phyloP scores from a whole-genome alignment of 2,888 invertebrate genomes.

The Biston stratarius region DNA sequence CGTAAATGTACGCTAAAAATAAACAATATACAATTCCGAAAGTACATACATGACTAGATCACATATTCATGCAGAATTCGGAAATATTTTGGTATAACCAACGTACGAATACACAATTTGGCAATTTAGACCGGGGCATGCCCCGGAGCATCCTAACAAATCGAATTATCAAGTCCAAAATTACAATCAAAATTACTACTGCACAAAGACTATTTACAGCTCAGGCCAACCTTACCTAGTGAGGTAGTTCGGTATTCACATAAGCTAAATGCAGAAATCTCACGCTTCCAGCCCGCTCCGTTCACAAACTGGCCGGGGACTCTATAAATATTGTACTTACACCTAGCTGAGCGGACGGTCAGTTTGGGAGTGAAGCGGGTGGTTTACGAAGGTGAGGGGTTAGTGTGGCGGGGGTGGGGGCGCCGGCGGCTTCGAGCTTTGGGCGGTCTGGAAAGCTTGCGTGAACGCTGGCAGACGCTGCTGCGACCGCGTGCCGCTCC shows the following conservation, averaged over 20 bases:
- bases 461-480: conserved; percentile 80
- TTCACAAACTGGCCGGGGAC: conserved; percentile 38
- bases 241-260: conserved; percentile 80
- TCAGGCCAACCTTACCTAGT: conserved; percentile 82
- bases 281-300: conserved; percentile 41
- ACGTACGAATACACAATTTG: conserved; percentile 81
- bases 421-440: conserved; percentile 81
- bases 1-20: conserved; percentile 80
- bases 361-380: conserved; percentile 40
- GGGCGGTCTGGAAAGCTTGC: conserved; percentile 81
- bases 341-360: conserved; percentile 33
- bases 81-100: conserved; percentile 84
- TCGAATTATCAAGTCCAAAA: conserved; percentile 66
- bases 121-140: conserved; percentile 68
- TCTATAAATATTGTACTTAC: conserved; percentile 46
- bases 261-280: conserved; percentile 78
- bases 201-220: conserved; percentile 78
- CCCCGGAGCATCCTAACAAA: conserved; percentile 59
- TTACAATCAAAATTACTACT: conserved; percentile 65
- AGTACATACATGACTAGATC: conserved; percentile 86
- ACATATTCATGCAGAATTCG: conserved; percentile 86
- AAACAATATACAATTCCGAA: conserved; percentile 84
- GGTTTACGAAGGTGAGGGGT: conserved; percentile 44
- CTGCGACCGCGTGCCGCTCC: conserved; percentile 67
- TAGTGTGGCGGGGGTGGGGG: conserved; percentile 79